Conservation (phyloP, 2,113 vertebrate genomes). For the Leptosomus discolor region DNA sequence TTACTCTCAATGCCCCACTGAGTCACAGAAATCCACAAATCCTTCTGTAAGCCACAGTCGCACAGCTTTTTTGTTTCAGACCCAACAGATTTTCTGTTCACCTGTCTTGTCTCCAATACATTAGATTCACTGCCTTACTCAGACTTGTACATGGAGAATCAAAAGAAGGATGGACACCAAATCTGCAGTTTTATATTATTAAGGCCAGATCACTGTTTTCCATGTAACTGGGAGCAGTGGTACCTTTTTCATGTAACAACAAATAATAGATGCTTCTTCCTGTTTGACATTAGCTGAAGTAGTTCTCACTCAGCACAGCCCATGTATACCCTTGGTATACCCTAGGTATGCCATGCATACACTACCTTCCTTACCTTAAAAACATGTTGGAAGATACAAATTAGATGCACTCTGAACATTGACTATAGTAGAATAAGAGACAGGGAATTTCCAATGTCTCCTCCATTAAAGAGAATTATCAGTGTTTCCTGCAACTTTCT, state of each 20-base stretch:
- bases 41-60: neutral
- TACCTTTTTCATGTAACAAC: neutral
- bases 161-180: neutral
- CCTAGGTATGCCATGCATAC: neutral
- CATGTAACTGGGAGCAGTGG: neutral
- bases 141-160: accelerated
- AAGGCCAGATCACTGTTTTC: neutral
- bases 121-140: neutral
- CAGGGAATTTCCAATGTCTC: neutral
- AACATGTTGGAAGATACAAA: neutral
- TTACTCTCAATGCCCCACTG: neutral
- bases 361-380: neutral
- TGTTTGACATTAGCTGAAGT: neutral
- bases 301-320: neutral
- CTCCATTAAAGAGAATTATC: neutral
- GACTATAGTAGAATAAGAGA: neutral
- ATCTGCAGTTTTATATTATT: neutral
- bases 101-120: accelerated
- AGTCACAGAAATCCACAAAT: neutral
- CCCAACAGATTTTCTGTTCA: neutral
- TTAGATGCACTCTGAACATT: neutral
- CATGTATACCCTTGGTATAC: neutral
- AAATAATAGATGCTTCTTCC: neutral
- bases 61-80: neutral
- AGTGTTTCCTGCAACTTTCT: neutral